A percentile compares a stretch with the other conserved stretches of the same genome.
These are phyloP conservation scores for Hylia prasina DNA, from an alignment of 2,113 vertebrate genomes.

Conservation along the genomic window DNA sequence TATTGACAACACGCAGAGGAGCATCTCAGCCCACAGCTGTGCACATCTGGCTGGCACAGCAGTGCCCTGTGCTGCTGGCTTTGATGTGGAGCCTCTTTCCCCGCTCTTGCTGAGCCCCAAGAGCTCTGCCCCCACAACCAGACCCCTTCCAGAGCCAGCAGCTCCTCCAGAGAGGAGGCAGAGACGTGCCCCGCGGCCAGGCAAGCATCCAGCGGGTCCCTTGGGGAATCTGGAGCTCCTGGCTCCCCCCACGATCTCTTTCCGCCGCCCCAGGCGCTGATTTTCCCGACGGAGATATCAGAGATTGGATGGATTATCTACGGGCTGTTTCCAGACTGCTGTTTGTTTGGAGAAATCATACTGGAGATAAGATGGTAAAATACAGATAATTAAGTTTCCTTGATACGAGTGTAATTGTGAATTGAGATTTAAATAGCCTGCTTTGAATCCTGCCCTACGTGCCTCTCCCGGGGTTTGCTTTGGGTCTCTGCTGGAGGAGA, in stretches of 20 bases:
- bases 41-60: background rate
- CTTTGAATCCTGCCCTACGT: background rate
- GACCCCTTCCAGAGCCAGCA: background rate
- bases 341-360: constrained; percentile 52
- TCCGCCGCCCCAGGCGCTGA: background rate
- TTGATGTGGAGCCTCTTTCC: background rate
- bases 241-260: background rate
- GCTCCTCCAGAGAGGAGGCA: background rate
- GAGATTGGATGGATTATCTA: constrained; percentile 17
- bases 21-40: background rate
- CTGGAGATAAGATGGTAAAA: constrained; percentile 57
- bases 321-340: constrained; percentile 31
- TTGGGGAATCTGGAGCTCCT: background rate
- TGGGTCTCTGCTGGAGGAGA: constrained; percentile 5
- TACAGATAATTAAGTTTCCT: constrained; percentile 43
- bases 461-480: background rate
- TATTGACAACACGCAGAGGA: background rate
- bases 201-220: background rate
- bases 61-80: background rate
- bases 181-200: background rate
- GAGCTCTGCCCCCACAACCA: background rate
- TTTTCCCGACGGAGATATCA: background rate
- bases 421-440: constrained; percentile 41
- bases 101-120: background rate
- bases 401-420: constrained; percentile 9